phyloP scores from a whole-genome alignment of 2,888 invertebrate genomes.

The Drosophila borborema region DNA sequence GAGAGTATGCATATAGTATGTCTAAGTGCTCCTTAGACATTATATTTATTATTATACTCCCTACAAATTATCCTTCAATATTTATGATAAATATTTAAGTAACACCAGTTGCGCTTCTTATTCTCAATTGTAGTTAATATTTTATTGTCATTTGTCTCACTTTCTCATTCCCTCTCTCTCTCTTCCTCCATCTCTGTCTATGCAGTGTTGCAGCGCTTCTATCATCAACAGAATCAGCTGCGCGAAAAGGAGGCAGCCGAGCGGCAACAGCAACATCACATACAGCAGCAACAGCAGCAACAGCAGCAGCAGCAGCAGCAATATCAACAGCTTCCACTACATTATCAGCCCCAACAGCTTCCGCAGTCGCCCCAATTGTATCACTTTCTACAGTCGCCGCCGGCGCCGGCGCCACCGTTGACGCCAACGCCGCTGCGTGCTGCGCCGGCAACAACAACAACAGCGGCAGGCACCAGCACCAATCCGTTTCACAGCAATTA shows the following conservation, averaged over 20 bases:
- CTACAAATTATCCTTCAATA: too few relatives aligned
- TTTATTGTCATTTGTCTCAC: background rate
- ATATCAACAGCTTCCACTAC: slow-evolving; percentile 8
- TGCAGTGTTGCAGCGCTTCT: slow-evolving; percentile 90
- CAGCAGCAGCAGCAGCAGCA: slow-evolving; percentile 16
- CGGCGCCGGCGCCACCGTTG: slow-evolving; percentile 31
- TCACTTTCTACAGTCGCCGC: slow-evolving; percentile 28
- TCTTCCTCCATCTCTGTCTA: background rate
- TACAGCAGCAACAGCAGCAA: slow-evolving; percentile 23
- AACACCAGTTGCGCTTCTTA: too few relatives aligned
- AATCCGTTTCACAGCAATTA: slow-evolving; percentile 84
- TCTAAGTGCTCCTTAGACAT: too few relatives aligned
- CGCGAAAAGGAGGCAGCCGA: slow-evolving; percentile 86
- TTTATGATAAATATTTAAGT: too few relatives aligned
- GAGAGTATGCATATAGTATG: too few relatives aligned
- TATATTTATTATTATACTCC: too few relatives aligned
- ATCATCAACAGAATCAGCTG: slow-evolving; percentile 91
- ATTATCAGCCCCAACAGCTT: slow-evolving; percentile 23
- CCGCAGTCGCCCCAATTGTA: slow-evolving; percentile 13
- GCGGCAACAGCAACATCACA: slow-evolving; percentile 62
- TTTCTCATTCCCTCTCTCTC: background rate
- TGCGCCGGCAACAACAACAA: background rate
- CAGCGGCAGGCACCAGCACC: slow-evolving; percentile 59
- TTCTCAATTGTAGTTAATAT: too few relatives aligned
- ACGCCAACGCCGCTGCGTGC: slow-evolving; percentile 54